phyloP scores from a whole-genome alignment of 2,113 vertebrate species.

The Siphamia tubifer region DNA sequence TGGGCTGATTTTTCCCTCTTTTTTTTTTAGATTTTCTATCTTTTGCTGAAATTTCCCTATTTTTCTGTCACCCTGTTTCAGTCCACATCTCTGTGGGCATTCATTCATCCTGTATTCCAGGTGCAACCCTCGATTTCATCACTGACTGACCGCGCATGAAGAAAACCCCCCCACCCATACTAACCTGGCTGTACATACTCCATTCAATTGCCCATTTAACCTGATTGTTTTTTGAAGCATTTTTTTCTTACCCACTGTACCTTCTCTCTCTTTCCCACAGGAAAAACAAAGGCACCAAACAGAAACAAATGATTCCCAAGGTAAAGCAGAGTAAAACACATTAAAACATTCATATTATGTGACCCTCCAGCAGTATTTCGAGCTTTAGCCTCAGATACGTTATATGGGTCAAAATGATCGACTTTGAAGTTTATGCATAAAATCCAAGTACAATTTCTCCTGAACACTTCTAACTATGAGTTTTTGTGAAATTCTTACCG shows the following conservation, averaged over 20 bases:
- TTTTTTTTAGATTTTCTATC: conserved; percentile 10
- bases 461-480: too few relatives aligned
- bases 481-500: too few relatives aligned
- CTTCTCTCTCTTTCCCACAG: conserved; percentile 79
- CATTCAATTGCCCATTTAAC: conserved; percentile 22
- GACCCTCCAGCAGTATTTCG: too few relatives aligned
- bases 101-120: conserved; percentile 42
- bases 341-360: too few relatives aligned
- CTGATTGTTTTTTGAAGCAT: conserved; percentile 10
- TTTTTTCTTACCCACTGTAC: conserved; percentile 36
- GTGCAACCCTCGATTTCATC: conserved; percentile 42
- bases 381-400: too few relatives aligned
- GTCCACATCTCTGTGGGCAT: background rate
- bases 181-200: conserved; percentile 50
- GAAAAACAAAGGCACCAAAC: conserved; percentile 89
- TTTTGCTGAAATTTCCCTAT: conserved; percentile 4
- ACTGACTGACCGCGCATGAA: conserved; percentile 68
- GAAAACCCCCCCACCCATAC: conserved; percentile 40
- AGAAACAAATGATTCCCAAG: conserved; percentile 96
- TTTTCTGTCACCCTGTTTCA: background rate
- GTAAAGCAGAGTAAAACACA: conserved; percentile 76
- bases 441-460: too few relatives aligned
- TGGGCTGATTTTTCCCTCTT: conserved; percentile 35
- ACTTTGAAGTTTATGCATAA: too few relatives aligned
- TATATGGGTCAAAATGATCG: too few relatives aligned